A percentile compares a stretch with the other conserved stretches of the same genome.
Conservation (phyloP, 2,113 vertebrate species). For the Heterocephalus glaber region DNA sequence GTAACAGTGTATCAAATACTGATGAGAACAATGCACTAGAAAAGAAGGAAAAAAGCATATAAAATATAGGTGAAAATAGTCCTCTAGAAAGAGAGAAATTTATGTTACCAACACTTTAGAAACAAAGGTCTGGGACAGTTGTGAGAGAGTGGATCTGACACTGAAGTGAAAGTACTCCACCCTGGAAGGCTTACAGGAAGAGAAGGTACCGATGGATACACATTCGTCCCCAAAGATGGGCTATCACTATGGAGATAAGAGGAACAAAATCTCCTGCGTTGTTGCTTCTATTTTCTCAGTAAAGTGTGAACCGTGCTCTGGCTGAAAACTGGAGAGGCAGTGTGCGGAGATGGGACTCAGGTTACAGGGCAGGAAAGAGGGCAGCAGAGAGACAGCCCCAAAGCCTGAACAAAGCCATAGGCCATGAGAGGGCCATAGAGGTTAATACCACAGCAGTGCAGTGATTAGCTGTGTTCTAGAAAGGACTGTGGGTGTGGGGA, state of each 20-base stretch:
- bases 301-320: not conserved
- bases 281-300: not conserved
- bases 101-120: not conserved
- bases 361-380: not conserved
- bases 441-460: not conserved
- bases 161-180: not conserved
- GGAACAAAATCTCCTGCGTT: not conserved
- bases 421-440: not conserved
- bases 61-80: not conserved
- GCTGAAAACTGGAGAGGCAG: not conserved
- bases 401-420: not conserved
- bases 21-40: not conserved
- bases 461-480: not conserved
- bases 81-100: not conserved
- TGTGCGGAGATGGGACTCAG: not conserved
- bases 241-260: not conserved
- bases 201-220: no score
- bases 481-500: not conserved
- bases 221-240: not conserved
- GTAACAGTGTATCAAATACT: not conserved
- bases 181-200: not conserved
- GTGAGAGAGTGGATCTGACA: not conserved
- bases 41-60: not conserved
- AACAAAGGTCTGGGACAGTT: not conserved
- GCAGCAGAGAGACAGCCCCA: not conserved